These are phyloP conservation scores for Poecilia gillii DNA, from an alignment of 2,797 vertebrate genomes.

Conservation along the genomic window DNA sequence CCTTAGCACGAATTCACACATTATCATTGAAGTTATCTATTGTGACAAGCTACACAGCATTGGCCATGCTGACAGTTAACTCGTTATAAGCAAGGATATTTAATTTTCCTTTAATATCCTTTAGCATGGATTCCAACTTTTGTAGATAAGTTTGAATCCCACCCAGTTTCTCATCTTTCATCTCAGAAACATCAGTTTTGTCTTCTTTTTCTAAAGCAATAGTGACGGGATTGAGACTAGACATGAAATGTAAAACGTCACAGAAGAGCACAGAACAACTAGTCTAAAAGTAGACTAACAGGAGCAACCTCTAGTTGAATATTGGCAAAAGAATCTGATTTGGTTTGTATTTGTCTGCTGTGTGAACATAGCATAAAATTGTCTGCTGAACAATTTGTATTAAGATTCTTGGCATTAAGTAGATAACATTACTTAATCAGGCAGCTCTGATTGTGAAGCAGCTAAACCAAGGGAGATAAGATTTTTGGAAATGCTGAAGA, in stretches of 20 bases:
- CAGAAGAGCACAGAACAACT: too few species aligned
- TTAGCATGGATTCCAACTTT: too few species aligned
- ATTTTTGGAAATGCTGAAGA: neutral
- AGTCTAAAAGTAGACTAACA: too few species aligned
- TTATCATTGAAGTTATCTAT: neutral
- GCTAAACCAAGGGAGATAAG: neutral
- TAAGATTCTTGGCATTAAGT: neutral
- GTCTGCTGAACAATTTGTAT: neutral
- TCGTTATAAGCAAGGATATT: neutral
- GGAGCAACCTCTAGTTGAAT: too few species aligned
- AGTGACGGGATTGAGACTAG: too few species aligned
- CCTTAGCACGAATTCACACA: neutral
- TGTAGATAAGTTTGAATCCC: too few species aligned
- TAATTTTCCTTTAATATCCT: neutral
- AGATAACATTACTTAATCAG: neutral
- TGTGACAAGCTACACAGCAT: neutral
- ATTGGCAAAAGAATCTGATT: neutral
- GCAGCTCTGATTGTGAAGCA: neutral
- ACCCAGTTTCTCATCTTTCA: too few species aligned
- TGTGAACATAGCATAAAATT: too few species aligned
- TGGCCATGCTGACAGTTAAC: neutral
- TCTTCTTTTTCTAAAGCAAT: too few species aligned
- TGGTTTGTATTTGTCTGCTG: too few species aligned
- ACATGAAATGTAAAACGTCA: too few species aligned
- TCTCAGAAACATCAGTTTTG: too few species aligned